Base-by-base conservation (phyloP, 2,888 invertebrate genomes). In the Rapana venosa region DNA sequence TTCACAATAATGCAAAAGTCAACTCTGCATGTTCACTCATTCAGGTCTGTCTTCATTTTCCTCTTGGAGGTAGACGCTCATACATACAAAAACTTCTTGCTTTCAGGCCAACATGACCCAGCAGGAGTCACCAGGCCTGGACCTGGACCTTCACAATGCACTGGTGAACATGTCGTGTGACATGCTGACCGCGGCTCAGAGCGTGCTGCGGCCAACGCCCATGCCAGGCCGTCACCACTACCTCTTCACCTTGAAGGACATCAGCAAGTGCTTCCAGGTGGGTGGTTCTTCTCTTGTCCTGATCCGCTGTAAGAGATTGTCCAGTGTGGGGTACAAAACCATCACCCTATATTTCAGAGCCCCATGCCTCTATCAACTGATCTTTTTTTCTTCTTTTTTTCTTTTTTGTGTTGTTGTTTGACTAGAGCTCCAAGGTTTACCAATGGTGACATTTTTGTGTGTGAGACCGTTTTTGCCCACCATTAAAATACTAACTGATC, bases 241-340 rank as follows among this genome's bases (percentile, higher is more conserved):
- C 92, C 93, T 95, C 88, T 96, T 96, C 92, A 95, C 95, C 83
- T 92, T 96, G 85, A 95, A 94, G 88, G 95, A 96, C 91, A 92
- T 96, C 81, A 95, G 95, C 88, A 95, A 94, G 56, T 95, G 95
- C 89, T 95, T 96, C 93, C 95, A 96, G 95, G 96, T 96, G 90
- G 61, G 58, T 26, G 0, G 30, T 8, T 66, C 84, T 58, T 66
- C 66, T 1, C 47, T 77, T 74, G 47, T 47, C 47, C 8, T 47
- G 47, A 47, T 8, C 47, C 8, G 47, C 47, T 5, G 47, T 47
- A 8, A 47, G 47, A 47, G 47, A 47, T 2, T 47, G 47, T 47
- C 47, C 47, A 5, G 47, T 47, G 47, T 47, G 47, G 47, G 47
- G 47, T 8, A 47, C 47, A 47, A 2, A 47, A 8, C 47, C 47